Percentiles rank a stretch among this genome's conserved stretches.
Evolutionary conservation across 2,888 invertebrate species (phyloP).

Genomic region (Andrena bicolor): DNA sequence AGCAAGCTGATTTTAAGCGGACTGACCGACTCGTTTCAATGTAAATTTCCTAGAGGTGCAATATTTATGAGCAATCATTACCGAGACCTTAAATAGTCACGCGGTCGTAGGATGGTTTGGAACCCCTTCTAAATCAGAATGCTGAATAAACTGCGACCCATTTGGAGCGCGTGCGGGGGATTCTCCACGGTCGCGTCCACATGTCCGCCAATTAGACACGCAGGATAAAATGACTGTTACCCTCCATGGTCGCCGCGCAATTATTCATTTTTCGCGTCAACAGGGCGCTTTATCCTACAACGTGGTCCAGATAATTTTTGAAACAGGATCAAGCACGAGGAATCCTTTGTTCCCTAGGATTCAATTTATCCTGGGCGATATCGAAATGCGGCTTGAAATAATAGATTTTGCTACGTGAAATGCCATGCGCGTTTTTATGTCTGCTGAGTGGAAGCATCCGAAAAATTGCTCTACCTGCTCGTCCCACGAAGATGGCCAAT

Average conservation of each 20-base stretch:
- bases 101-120: slow-evolving; percentile 73
- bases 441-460: not conserved
- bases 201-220: slow-evolving; percentile 74
- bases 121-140: slow-evolving; percentile 75
- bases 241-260: slow-evolving; percentile 41
- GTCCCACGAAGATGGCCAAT: slow-evolving; percentile 71
- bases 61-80: slow-evolving; percentile 60
- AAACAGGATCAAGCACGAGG: slow-evolving; percentile 1
- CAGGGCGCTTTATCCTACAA: slow-evolving; percentile 28
- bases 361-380: not conserved
- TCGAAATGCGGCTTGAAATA: not conserved
- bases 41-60: not conserved
- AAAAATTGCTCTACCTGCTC: slow-evolving; percentile 70
- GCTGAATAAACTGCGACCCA: slow-evolving; percentile 74
- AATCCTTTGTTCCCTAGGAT: not conserved
- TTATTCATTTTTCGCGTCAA: slow-evolving; percentile 60
- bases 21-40: not conserved
- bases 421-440: not conserved
- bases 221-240: slow-evolving; percentile 66
- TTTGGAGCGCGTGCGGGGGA: slow-evolving; percentile 72
- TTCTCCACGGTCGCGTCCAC: slow-evolving; percentile 79
- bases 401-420: not conserved
- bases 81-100: slow-evolving; percentile 79
- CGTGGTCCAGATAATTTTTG: slow-evolving; percentile 29
- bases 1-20: not conserved